Evolutionary conservation across 1,140 invertebrate genomes (phyloP).

Genomic region (Chironomus striatipennis): DNA sequence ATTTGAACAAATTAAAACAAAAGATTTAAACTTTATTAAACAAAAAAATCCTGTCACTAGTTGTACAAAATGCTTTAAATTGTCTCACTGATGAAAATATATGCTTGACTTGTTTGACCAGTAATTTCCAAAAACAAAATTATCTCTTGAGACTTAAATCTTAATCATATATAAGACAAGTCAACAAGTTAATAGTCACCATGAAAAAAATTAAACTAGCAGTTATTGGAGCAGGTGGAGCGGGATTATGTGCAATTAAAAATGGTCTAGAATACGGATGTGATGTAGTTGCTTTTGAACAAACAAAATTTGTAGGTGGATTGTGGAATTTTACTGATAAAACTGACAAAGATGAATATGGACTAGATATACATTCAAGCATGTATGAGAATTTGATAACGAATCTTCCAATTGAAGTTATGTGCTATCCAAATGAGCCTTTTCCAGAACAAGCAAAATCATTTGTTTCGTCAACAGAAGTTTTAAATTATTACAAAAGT

Average conservation of each 20-base stretch:
- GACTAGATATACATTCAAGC: slow-evolving; percentile 70
- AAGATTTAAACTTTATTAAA: too few species aligned
- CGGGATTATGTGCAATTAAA: slow-evolving; percentile 47
- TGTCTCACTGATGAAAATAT: too few species aligned
- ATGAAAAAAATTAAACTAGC: neutral
- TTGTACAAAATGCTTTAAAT: too few species aligned
- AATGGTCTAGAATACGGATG: slow-evolving; percentile 33
- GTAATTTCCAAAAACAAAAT: too few species aligned
- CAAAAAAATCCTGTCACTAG: too few species aligned
- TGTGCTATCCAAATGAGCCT: slow-evolving; percentile 37
- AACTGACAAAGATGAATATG: slow-evolving; percentile 56
- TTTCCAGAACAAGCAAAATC: neutral
- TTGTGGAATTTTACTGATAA: slow-evolving; percentile 28
- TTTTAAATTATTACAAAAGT: slow-evolving; percentile 66
- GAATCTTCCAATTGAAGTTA: slow-evolving; percentile 65
- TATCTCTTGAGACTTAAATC: too few species aligned
- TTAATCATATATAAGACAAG: too few species aligned
- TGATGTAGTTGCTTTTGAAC: slow-evolving; percentile 26
- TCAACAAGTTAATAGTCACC: too few species aligned
- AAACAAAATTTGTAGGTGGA: slow-evolving; percentile 20
- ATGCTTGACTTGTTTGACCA: too few species aligned
- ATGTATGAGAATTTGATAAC: slow-evolving; percentile 43
- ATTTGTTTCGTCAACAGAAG: slow-evolving; percentile 40
- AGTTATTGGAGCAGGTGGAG: slow-evolving; percentile 55
- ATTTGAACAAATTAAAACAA: too few species aligned